Evolutionary conservation across 1,140 invertebrate genomes (phyloP).

Genomic region (Ceratosolen fusciceps): DNA sequence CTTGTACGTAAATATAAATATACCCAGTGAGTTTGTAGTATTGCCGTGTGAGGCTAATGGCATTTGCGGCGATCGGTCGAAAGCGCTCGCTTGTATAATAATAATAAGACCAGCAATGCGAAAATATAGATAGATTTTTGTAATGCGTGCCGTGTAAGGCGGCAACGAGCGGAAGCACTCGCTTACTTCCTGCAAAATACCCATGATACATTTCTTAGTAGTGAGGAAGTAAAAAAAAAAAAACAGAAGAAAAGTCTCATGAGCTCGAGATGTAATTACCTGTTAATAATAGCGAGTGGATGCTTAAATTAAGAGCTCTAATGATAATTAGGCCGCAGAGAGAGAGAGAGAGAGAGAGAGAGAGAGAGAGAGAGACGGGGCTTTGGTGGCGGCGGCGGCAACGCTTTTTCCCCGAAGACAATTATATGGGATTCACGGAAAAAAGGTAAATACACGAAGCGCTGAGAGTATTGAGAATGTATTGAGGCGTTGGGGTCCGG

Average conservation of each 20-base stretch:
- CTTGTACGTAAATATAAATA: too few species aligned
- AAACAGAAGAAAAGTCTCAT: too few species aligned
- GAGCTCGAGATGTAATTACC: constrained; percentile 4
- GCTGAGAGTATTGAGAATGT: background rate
- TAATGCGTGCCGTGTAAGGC: background rate
- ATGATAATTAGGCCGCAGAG: constrained; percentile 10
- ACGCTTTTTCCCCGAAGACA: background rate
- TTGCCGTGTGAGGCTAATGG: background rate
- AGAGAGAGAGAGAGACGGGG: too few species aligned
- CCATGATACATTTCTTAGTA: constrained; percentile 10
- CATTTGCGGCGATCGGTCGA: background rate
- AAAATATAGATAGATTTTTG: background rate
- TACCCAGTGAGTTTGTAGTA: background rate
- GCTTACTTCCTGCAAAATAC: constrained; percentile 4
- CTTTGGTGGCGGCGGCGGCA: too few species aligned
- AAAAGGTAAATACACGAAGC: background rate
- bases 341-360: too few species aligned
- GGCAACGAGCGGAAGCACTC: background rate
- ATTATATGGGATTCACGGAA: background rate
- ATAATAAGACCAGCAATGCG: background rate
- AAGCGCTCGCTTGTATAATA: background rate
- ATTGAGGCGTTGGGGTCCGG: background rate
- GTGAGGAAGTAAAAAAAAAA: background rate
- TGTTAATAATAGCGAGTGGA: constrained; percentile 18
- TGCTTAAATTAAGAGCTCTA: constrained; percentile 1